Base-by-base conservation (phyloP, 2,797 vertebrate species). In the Gallirallus australis region DNA sequence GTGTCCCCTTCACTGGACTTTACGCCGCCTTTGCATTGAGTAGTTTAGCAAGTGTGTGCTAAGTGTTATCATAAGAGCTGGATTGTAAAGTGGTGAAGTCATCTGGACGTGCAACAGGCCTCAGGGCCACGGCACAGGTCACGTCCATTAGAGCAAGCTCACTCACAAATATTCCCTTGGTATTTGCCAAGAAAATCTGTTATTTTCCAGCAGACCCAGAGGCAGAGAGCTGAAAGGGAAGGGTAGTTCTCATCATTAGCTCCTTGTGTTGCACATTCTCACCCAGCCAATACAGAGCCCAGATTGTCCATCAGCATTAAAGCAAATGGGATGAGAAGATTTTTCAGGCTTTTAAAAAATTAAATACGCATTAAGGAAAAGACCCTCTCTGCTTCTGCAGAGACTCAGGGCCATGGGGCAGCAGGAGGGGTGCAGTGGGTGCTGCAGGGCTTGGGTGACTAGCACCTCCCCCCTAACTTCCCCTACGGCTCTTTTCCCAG, bases 51-150 rank as follows among this genome's bases (percentile, higher is more conserved):
- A 96, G 89, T 96, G 81, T 80, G 93, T 92, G 92, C 42, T 93
- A 76, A 95, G 90, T 93, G 96, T 97, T 97, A 95, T 96, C 96
- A 61, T 82, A 97, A 92, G 88, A 90, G 92, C 85, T 91, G 93
- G 82, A 97, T 97, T 97, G 96, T 94, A 72, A 93, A 97, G 83
- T 45, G 80, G 20, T 98, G 98, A 98, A 97, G 94, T 98, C 97
- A 98, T 96, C 53, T 24, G 86, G 87, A 94, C 93, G 20, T 31
- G 90, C 76, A 82, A 65, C 82, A 63, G 83, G 78, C 72, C 82
- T 85, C 60, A 75, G 79, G 60, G 94, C 93, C 90, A 95, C 68
- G 63, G 86, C 93, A 78, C 73, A 86, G 56, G 9, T 64, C 80
- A 27, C 9, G 60, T 63, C 70, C 78, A 27, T 79, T 63, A 82